Conservation (phyloP, 2,113 vertebrate genomes). For the Anoura caudifer region DNA sequence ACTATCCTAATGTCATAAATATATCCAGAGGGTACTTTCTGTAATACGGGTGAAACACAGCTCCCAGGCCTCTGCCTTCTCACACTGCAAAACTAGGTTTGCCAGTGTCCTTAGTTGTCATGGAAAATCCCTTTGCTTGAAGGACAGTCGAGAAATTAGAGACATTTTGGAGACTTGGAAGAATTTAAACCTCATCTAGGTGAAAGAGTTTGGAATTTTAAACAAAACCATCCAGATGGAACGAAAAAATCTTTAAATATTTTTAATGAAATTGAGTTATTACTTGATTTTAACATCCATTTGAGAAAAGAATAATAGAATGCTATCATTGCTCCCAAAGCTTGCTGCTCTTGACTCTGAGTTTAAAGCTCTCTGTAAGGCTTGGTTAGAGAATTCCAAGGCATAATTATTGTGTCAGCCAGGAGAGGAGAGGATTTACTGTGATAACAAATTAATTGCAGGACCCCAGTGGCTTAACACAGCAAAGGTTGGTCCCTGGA, state of each 20-base stretch:
- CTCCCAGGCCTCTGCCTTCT: not conserved
- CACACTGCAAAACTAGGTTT: not conserved
- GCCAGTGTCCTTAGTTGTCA: not conserved
- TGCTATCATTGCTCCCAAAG: not conserved
- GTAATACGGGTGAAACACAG: not conserved
- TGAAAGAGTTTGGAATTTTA: not conserved
- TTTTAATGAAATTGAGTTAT: not conserved
- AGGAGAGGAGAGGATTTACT: not conserved
- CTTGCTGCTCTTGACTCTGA: not conserved
- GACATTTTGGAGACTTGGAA: not conserved
- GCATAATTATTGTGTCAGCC: not conserved
- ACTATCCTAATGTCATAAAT: slow-evolving; percentile 34
- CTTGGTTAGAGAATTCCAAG: not conserved
- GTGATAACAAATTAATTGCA: not conserved
- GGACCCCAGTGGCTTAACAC: not conserved
- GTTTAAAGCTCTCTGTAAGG: not conserved
- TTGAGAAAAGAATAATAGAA: not conserved
- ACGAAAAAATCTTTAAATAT: not conserved
- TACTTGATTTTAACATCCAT: slow-evolving; percentile 7
- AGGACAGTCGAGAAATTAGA: not conserved
- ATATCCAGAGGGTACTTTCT: not conserved
- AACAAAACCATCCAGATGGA: not conserved
- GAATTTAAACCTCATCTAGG: not conserved
- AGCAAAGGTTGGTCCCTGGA: not conserved
- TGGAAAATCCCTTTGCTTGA: not conserved